A percentile compares a stretch with the other conserved stretches of the same genome.
Evolutionary conservation across 2,113 vertebrate genomes (phyloP).

Genomic region (Egretta garzetta): DNA sequence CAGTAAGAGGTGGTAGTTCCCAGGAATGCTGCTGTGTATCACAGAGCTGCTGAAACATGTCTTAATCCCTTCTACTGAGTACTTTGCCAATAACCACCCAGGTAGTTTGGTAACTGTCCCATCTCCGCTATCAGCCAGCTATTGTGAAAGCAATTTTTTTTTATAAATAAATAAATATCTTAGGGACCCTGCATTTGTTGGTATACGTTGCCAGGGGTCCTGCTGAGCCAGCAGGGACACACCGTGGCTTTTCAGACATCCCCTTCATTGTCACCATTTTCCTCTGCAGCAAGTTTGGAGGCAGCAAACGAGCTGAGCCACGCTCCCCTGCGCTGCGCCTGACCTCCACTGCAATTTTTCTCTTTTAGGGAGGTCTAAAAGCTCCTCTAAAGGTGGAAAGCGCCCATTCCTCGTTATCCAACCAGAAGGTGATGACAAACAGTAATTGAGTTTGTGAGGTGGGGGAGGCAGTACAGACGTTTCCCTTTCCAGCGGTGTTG

Average conservation of each 20-base stretch:
- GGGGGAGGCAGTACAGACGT: neutral
- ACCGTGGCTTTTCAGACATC: neutral
- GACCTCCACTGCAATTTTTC: neutral
- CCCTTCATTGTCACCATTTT: neutral
- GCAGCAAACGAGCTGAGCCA: neutral
- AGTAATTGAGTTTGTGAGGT: neutral
- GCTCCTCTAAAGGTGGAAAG: neutral
- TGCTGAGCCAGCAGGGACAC: neutral
- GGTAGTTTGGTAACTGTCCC: neutral
- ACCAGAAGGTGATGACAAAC: neutral
- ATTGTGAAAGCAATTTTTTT: neutral
- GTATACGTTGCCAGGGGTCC: neutral
- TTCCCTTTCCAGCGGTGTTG: neutral
- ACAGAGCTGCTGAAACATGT: neutral
- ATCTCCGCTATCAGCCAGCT: neutral
- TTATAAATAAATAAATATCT: neutral
- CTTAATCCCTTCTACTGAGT: neutral
- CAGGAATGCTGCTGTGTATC: neutral
- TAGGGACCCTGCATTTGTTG: neutral
- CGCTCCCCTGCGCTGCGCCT: fast-evolving
- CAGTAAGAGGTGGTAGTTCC: neutral
- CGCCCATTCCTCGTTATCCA: neutral
- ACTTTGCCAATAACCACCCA: neutral
- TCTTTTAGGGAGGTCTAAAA: neutral
- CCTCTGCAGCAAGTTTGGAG: neutral